Evolutionary conservation across 2,113 vertebrate genomes (phyloP).

Genomic region (Leptobrachium ailaonicum): DNA sequence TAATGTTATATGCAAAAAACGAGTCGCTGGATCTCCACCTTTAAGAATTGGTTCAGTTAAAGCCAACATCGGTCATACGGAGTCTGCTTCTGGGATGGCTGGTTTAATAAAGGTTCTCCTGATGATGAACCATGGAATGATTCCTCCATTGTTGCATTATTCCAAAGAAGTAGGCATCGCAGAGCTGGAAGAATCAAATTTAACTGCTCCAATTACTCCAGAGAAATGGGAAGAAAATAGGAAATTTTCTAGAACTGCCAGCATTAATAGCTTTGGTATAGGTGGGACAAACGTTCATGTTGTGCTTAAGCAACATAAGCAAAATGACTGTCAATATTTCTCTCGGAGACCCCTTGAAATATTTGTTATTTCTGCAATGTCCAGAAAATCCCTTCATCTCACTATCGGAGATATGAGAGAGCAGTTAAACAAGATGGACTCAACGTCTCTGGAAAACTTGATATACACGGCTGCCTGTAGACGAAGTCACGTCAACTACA

Average conservation of each 20-base stretch:
- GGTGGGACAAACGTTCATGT: conserved; percentile 84
- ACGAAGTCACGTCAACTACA: conserved; percentile 76
- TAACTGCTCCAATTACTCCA: conserved; percentile 67
- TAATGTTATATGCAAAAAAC: conserved; percentile 65
- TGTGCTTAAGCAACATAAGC: conserved; percentile 71
- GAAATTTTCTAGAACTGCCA: conserved; percentile 69
- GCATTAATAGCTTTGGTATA: conserved; percentile 86
- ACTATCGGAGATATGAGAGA: conserved; percentile 64
- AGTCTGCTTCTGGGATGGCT: conserved; percentile 81
- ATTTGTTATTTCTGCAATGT: conserved; percentile 77
- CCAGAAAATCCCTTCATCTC: conserved; percentile 67
- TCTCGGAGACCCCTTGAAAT: conserved; percentile 60
- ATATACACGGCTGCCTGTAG: conserved; percentile 81
- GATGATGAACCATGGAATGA: conserved; percentile 81
- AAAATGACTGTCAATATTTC: conserved; percentile 37
- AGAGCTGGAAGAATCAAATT: conserved; percentile 65
- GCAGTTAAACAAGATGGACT: conserved; percentile 58
- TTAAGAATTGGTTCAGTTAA: conserved; percentile 78
- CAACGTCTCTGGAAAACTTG: conserved; percentile 64
- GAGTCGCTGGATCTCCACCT: conserved; percentile 50
- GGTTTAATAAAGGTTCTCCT: conserved; percentile 85
- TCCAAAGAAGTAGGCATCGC: conserved; percentile 70
- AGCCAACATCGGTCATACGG: conserved; percentile 80
- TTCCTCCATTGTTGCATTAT: conserved; percentile 82
- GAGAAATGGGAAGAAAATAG: conserved; percentile 70